Percentiles rank a stretch among this genome's conserved stretches.
phyloP scores from a whole-genome alignment of 2,888 invertebrate genomes.

The Ormia ochracea region DNA sequence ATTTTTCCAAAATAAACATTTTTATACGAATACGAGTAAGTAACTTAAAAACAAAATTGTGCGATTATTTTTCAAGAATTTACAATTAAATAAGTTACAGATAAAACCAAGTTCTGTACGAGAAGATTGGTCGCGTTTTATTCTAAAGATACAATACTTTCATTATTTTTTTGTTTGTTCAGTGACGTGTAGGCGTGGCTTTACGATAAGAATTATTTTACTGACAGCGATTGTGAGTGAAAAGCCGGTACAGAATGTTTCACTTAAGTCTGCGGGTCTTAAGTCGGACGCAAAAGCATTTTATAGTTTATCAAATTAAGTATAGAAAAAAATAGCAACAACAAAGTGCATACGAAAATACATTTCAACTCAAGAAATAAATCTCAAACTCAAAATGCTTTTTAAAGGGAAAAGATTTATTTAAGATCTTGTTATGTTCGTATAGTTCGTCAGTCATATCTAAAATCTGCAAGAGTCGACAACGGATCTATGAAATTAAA shows the following conservation, averaged over 20 bases:
- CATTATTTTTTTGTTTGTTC: conserved; percentile 4
- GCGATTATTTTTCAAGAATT: conserved; percentile 26
- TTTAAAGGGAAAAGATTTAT: conserved; percentile 27
- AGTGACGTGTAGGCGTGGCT: conserved; percentile 63
- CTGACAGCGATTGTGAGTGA: conserved; percentile 38
- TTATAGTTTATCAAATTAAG: conserved; percentile 26
- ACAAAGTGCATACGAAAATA: conserved; percentile 2
- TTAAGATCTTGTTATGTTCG: conserved; percentile 53
- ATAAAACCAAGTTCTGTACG: conserved; percentile 33
- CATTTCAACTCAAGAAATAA: conserved; percentile 32
- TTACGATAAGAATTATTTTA: conserved; percentile 55
- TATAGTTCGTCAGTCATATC: conserved; percentile 42
- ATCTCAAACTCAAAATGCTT: conserved; percentile 35
- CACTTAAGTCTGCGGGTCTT: conserved; percentile 48
- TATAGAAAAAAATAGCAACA: conserved; percentile 21
- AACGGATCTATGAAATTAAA: not conserved
- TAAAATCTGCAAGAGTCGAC: conserved; percentile 27
- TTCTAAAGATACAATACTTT: conserved; percentile 34
- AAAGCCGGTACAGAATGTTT: conserved; percentile 3
- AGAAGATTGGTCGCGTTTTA: conserved; percentile 33
- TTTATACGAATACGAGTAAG: not conserved
- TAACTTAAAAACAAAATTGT: not conserved
- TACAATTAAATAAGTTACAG: conserved; percentile 25
- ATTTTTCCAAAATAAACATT: conserved; percentile 14
- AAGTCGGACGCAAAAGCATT: conserved; percentile 42